A percentile compares a stretch with the other conserved stretches of the same genome.
Evolutionary conservation across 2,888 invertebrate species (phyloP).

Genomic region (Chloroclystis v-ata): DNA sequence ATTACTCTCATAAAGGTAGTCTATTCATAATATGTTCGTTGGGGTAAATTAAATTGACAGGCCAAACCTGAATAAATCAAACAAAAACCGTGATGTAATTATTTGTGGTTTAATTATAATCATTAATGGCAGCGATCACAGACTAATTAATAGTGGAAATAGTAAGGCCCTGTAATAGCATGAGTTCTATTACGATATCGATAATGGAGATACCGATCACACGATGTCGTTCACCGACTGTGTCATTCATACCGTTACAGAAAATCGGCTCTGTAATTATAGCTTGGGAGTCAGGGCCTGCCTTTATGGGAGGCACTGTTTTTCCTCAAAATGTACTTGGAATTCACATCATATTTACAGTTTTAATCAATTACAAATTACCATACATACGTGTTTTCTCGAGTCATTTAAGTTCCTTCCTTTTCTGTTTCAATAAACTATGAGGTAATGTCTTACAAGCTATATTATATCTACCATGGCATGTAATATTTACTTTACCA

Average conservation of each 20-base stretch:
- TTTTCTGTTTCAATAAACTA: too few species aligned
- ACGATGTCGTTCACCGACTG: slow-evolving; percentile 59
- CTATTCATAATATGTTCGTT: too few species aligned
- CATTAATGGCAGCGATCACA: too few species aligned
- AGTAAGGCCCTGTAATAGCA: slow-evolving; percentile 16
- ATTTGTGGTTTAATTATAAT: too few species aligned
- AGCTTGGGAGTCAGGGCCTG: neutral
- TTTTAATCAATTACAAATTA: neutral
- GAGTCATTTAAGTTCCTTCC: neutral
- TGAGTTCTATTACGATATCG: slow-evolving; percentile 35
- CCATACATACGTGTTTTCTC: neutral
- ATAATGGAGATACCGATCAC: slow-evolving; percentile 40
- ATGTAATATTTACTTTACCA: neutral
- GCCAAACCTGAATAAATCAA: too few species aligned
- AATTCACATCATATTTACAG: neutral
- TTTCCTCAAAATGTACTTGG: neutral
- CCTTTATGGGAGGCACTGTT: slow-evolving; percentile 1
- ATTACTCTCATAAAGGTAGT: too few species aligned
- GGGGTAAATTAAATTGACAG: too few species aligned
- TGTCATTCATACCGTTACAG: slow-evolving; percentile 39
- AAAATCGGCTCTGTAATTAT: slow-evolving; percentile 4
- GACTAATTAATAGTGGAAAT: too few species aligned
- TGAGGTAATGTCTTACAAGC: too few species aligned
- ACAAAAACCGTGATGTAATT: too few species aligned
- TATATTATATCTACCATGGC: slow-evolving; percentile 1